Evolutionary conservation across 2,797 vertebrate genomes (phyloP).

Genomic region (Babyrousa celebensis): DNA sequence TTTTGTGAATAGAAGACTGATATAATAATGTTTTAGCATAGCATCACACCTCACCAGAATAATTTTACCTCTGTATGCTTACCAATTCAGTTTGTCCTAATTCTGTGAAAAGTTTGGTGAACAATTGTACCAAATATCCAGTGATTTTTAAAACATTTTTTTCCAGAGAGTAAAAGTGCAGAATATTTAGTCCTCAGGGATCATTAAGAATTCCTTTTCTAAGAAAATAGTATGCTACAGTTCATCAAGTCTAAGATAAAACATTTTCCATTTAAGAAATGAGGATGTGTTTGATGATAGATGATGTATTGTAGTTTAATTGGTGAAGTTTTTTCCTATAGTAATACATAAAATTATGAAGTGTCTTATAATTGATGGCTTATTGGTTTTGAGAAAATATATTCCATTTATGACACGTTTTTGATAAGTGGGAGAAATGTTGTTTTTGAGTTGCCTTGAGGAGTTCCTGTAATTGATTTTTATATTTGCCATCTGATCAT

Average conservation of each 20-base stretch:
- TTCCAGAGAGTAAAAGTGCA: background rate
- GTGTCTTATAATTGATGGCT: background rate
- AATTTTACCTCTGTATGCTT: background rate
- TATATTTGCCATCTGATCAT: background rate
- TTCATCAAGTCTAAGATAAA: background rate
- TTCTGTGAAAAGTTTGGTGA: background rate
- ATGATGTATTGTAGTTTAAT: background rate
- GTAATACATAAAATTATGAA: background rate
- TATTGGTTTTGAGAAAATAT: background rate
- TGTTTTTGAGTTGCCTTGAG: background rate
- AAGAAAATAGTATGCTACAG: background rate
- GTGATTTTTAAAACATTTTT: background rate
- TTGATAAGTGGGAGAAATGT: background rate
- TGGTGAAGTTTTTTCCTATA: background rate
- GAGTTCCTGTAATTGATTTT: background rate
- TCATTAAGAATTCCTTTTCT: background rate
- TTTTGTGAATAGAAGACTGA: background rate
- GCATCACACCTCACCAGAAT: background rate
- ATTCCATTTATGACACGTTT: constrained; percentile 2
- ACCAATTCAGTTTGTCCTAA: background rate
- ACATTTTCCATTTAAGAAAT: background rate
- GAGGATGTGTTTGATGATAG: background rate
- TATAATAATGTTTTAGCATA: background rate
- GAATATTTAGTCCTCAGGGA: background rate
- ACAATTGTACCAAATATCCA: background rate